These are phyloP conservation scores for Coecobrya sp. DNA, from an alignment of 2,888 invertebrate species.

Conservation along the genomic window DNA sequence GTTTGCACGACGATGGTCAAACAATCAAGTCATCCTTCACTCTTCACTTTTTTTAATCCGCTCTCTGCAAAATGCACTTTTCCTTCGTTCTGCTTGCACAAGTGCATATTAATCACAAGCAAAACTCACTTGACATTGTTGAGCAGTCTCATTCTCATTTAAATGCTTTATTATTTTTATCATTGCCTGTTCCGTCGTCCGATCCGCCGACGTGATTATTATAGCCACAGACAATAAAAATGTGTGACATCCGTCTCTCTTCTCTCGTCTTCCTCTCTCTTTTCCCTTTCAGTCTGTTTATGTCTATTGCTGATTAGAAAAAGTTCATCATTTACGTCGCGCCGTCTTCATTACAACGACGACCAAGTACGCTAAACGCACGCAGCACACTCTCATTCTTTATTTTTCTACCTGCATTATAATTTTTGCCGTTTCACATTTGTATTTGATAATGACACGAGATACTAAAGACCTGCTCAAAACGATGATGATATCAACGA, in stretches of 20 bases:
- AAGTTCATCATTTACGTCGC: conserved; percentile 41
- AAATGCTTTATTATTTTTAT: neutral
- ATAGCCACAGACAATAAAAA: conserved; percentile 40
- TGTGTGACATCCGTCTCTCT: conserved; percentile 48
- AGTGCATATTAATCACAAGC: neutral
- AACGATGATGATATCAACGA: neutral
- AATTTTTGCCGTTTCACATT: conserved; percentile 24
- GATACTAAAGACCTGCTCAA: neutral
- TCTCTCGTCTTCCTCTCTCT: conserved; percentile 42
- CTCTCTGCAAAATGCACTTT: conserved; percentile 42
- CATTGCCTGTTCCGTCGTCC: conserved; percentile 41
- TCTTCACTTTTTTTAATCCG: conserved; percentile 3
- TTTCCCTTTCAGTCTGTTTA: conserved; percentile 47
- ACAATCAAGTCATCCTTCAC: conserved; percentile 54
- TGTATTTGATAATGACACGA: conserved; percentile 52
- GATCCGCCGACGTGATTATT: conserved; percentile 35
- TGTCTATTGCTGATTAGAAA: neutral
- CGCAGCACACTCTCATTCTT: conserved; percentile 37
- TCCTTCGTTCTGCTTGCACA: conserved; percentile 8
- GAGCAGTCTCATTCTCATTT: neutral
- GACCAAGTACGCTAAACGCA: conserved; percentile 31
- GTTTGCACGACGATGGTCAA: neutral
- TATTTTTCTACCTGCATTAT: neutral
- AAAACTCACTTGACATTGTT: conserved; percentile 32
- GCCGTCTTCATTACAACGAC: neutral